Conservation (phyloP, 2,113 vertebrate genomes). For the Lepus europaeus region DNA sequence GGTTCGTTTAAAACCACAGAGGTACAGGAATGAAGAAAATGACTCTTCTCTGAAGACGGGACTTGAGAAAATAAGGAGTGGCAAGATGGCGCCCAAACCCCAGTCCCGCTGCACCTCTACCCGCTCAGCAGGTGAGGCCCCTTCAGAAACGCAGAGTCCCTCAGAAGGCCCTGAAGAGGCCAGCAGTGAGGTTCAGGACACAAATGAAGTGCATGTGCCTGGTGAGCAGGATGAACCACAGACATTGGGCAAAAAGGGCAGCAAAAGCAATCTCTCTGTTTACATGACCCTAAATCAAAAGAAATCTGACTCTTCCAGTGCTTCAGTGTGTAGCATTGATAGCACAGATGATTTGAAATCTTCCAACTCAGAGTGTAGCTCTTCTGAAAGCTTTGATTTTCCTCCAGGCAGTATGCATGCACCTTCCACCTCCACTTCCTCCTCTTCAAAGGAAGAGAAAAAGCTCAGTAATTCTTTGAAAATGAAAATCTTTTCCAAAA, state of each 20-base stretch:
- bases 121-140: conserved; percentile 92
- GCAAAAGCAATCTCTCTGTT: conserved; percentile 93
- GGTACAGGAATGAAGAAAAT: conserved; percentile 97
- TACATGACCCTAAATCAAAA: conserved; percentile 94
- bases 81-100: conserved; percentile 92
- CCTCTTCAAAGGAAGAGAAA: conserved; percentile 93
- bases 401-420: conserved; percentile 93
- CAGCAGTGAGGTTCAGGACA: conserved; percentile 91
- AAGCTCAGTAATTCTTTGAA: conserved; percentile 94
- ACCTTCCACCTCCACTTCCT: conserved; percentile 87
- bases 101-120: conserved; percentile 92
- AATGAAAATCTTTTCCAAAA: conserved; percentile 96
- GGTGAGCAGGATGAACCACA: conserved; percentile 91
- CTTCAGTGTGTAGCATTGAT: conserved; percentile 94
- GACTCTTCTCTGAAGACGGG: conserved; percentile 93
- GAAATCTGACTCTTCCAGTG: conserved; percentile 93
- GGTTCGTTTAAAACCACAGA: conserved; percentile 97
- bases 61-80: conserved; percentile 93
- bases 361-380: conserved; percentile 96
- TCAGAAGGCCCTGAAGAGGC: conserved; percentile 90
- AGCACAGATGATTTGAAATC: conserved; percentile 95
- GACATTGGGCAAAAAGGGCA: conserved; percentile 90
- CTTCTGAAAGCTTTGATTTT: conserved; percentile 95
- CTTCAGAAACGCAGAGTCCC: conserved; percentile 90
- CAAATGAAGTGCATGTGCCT: conserved; percentile 88